Percentiles rank a stretch among this genome's conserved stretches.
Evolutionary conservation across 2,888 invertebrate species (phyloP).

Genomic region (Orthosia incerta): DNA sequence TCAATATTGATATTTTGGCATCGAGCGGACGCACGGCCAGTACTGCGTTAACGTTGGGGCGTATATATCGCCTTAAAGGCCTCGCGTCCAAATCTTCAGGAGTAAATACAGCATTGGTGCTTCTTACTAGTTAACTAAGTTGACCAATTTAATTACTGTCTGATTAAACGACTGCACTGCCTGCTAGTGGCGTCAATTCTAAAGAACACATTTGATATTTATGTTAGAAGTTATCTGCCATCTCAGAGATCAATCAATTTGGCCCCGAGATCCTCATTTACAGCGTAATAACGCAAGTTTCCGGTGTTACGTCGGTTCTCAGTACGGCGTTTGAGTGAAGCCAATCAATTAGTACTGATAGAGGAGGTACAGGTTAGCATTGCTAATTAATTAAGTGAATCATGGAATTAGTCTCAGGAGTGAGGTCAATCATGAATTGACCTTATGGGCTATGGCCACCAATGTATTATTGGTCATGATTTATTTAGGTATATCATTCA

Average conservation of each 20-base stretch:
- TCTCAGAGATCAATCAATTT: constrained; percentile 36
- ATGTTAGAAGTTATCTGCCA: background rate
- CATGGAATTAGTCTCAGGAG: constrained; percentile 28
- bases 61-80: no score
- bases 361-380: constrained; percentile 13
- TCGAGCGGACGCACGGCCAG: no score
- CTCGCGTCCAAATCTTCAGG: background rate
- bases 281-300: background rate
- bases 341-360: constrained; percentile 48
- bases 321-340: constrained; percentile 22
- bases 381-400: constrained; percentile 41
- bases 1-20: no score
- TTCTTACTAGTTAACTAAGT: background rate
- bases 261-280: constrained; percentile 24
- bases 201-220: background rate
- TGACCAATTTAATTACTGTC: background rate
- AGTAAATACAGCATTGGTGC: background rate
- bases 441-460: constrained; percentile 9
- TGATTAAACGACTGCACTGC: background rate
- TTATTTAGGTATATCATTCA: constrained; percentile 25
- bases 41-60: no score
- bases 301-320: background rate
- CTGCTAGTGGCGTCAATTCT: background rate
- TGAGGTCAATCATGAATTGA: constrained; percentile 38
- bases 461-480: constrained; percentile 23